Evolutionary conservation across 2,797 vertebrate species (phyloP).

Genomic region (Trichosurus vulpecula): DNA sequence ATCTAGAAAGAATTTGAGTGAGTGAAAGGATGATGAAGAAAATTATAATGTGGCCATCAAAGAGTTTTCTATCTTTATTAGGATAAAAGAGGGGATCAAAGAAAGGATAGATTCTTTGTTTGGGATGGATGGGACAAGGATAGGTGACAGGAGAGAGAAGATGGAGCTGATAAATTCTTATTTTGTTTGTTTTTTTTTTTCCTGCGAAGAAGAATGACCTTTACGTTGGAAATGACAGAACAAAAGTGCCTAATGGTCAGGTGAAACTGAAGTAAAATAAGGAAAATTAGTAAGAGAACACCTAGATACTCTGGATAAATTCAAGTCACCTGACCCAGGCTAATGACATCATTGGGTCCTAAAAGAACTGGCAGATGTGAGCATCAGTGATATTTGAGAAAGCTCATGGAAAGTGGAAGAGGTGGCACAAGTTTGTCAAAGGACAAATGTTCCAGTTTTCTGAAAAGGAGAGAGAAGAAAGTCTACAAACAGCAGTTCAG

Average conservation of each 20-base stretch:
- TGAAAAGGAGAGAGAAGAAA: neutral
- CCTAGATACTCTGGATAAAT: neutral
- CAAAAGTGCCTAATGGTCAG: neutral
- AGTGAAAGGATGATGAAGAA: neutral
- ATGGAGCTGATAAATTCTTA: neutral
- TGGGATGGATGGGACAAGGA: neutral
- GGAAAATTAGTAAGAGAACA: neutral
- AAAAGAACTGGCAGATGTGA: neutral
- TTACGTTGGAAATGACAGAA: neutral
- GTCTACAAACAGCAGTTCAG: neutral
- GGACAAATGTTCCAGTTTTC: neutral
- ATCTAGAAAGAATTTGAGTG: neutral
- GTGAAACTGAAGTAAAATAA: neutral
- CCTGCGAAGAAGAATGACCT: neutral
- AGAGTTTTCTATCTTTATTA: neutral
- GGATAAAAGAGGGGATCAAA: neutral
- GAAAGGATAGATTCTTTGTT: neutral
- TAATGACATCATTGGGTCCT: neutral
- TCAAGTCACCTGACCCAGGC: neutral
- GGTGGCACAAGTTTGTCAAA: neutral
- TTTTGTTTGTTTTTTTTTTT: neutral
- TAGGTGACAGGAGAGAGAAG: neutral
- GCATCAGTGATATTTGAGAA: neutral
- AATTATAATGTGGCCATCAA: neutral
- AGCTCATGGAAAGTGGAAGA: neutral